These are phyloP conservation scores for Sycon ciliatum DNA, from an alignment of 37 sponge, comb jelly and placozoan species.

Conservation along the genomic window DNA sequence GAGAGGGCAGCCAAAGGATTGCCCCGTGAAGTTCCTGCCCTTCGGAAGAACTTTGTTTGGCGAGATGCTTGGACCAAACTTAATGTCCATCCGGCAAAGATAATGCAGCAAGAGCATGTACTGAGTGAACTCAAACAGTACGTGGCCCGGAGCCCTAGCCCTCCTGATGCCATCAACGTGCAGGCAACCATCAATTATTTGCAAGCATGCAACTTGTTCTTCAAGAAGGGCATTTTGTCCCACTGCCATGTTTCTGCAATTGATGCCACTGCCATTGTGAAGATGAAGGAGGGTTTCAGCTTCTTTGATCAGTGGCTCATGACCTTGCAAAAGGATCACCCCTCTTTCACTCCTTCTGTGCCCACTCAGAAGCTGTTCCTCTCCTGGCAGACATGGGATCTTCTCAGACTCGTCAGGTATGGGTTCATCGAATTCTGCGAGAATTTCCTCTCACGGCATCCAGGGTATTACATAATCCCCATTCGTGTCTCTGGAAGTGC, in stretches of 20 bases:
- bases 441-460: neutral
- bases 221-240: constrained; percentile 25
- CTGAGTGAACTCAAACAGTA: constrained; percentile 26
- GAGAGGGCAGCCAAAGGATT: neutral
- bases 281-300: no score
- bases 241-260: no score
- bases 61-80: constrained; percentile 30
- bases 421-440: constrained; percentile 2
- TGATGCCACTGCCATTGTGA: no score
- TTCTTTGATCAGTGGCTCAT: no score
- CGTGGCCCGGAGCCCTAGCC: neutral
- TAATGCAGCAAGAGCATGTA: constrained; percentile 43
- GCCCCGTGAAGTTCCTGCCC: neutral
- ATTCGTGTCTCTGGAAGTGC: constrained; percentile 13
- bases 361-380: no score
- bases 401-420: constrained; percentile 16
- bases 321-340: no score
- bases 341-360: no score
- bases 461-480: constrained; percentile 2
- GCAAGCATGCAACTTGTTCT: constrained; percentile 26
- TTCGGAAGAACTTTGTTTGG: constrained; percentile 5
- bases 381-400: constrained; percentile 26
- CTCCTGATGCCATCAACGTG: constrained; percentile 13
- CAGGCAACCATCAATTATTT: neutral
- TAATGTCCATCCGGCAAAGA: constrained; percentile 32